A percentile compares a stretch with the other conserved stretches of the same genome.
These are phyloP conservation scores for Actinostola sp. DNA, from an alignment of 92 coral and sea anemone genomes.

Conservation along the genomic window DNA sequence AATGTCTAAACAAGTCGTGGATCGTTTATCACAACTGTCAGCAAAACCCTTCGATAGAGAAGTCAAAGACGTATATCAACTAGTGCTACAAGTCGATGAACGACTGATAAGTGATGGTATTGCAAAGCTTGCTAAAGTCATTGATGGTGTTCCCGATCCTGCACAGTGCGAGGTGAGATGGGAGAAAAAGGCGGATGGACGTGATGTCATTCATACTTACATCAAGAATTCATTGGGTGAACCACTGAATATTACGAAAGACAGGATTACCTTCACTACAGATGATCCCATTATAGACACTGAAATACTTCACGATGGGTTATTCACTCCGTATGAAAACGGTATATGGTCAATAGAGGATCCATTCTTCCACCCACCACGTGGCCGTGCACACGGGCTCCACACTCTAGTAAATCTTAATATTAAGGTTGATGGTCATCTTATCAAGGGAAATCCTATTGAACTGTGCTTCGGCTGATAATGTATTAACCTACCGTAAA, in stretches of 20 bases:
- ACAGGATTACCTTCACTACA: neutral
- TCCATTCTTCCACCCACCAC: no score
- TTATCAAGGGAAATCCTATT: no score
- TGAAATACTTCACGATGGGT: no score
- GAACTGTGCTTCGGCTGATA: no score
- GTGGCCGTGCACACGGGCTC: no score
- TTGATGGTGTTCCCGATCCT: neutral
- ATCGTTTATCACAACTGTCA: slow-evolving; percentile 6
- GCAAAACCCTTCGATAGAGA: neutral
- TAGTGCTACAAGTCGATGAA: neutral
- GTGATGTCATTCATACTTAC: neutral
- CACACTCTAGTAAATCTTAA: no score
- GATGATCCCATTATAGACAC: no score
- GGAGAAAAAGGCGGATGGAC: neutral
- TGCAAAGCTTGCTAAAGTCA: neutral
- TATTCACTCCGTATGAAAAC: no score
- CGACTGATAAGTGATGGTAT: neutral
- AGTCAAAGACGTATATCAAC: no score
- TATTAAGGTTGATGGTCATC: no score
- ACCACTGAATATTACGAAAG: neutral
- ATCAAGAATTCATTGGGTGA: slow-evolving; percentile 9
- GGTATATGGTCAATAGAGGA: no score
- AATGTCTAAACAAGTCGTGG: neutral
- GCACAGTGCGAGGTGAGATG: neutral
- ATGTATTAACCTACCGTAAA: no score